Evolutionary conservation across 2,113 vertebrate genomes (phyloP).

Genomic region (Felis chaus): DNA sequence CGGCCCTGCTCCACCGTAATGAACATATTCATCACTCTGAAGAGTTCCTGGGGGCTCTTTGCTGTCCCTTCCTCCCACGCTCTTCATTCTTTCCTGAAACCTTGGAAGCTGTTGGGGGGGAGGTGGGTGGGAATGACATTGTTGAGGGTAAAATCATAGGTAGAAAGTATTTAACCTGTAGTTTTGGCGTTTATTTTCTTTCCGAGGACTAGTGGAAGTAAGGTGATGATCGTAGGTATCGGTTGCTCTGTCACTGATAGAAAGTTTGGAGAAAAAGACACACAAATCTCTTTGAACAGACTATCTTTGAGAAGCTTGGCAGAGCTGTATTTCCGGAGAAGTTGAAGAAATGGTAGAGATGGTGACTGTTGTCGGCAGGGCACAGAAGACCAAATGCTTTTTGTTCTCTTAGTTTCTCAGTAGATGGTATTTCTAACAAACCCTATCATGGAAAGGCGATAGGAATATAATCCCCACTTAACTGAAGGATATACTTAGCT

Average conservation of each 20-base stretch:
- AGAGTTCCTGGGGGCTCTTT: background rate
- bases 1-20: rapidly evolving
- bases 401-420: background rate
- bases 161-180: background rate
- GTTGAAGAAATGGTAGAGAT: background rate
- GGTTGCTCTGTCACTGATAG: background rate
- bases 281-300: background rate
- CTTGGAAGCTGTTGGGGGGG: background rate
- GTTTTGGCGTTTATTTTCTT: background rate
- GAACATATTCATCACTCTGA: rapidly evolving
- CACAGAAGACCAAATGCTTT: background rate
- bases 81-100: background rate
- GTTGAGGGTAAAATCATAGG: background rate
- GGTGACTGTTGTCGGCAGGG: background rate
- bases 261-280: conserved; percentile 4
- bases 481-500: background rate
- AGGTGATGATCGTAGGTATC: background rate
- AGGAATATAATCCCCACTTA: background rate
- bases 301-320: background rate
- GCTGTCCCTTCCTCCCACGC: background rate
- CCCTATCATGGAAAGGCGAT: background rate
- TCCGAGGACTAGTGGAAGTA: background rate
- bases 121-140: background rate
- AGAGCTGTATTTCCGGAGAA: background rate
- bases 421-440: background rate